A percentile compares a stretch with the other conserved stretches of the same genome.
Conservation (phyloP, 2,797 vertebrate genomes). For the Vultur gryphus region DNA sequence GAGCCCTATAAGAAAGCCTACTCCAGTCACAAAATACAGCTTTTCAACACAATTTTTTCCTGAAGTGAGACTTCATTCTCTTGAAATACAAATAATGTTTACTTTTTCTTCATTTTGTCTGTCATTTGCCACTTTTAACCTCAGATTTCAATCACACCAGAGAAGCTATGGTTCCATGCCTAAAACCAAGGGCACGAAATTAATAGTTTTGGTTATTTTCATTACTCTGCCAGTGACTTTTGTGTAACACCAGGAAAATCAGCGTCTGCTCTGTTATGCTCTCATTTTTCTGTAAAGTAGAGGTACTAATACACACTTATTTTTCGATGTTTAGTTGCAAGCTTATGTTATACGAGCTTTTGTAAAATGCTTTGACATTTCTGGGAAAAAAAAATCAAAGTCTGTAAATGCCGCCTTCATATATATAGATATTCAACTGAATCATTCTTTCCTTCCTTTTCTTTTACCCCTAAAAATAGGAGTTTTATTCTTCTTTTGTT, state of each 20-base stretch:
- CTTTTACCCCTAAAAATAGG: neutral
- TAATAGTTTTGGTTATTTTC: neutral
- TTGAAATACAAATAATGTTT: neutral
- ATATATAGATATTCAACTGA: neutral
- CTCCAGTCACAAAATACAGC: neutral
- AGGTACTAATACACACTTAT: neutral
- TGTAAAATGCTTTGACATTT: neutral
- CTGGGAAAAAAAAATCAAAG: neutral
- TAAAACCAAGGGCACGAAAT: neutral
- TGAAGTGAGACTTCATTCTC: neutral
- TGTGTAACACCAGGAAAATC: neutral
- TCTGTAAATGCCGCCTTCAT: neutral
- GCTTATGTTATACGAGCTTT: neutral
- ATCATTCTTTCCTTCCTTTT: neutral
- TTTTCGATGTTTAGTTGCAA: neutral
- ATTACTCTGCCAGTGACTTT: neutral
- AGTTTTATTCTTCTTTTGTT: neutral
- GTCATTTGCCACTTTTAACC: neutral
- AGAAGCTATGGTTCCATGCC: neutral
- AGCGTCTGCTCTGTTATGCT: neutral
- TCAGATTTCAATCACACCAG: neutral
- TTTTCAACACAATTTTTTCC: neutral
- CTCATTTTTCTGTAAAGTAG: neutral
- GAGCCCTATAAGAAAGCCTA: neutral
- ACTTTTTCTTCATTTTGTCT: neutral